phyloP scores from a whole-genome alignment of 2,113 vertebrate species.

The Melanotaenia duboulayi region DNA sequence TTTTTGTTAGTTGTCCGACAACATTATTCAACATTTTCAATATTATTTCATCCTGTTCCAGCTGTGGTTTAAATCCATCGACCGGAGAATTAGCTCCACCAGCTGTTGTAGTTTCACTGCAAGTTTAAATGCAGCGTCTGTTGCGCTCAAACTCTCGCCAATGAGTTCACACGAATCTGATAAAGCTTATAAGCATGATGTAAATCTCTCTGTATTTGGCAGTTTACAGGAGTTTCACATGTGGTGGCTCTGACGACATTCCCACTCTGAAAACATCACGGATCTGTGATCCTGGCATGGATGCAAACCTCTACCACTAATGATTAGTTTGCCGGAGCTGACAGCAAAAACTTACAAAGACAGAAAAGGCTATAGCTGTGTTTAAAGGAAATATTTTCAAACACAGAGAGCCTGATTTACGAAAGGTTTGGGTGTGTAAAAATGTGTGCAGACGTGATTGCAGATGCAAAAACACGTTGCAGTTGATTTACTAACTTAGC shows the following conservation, averaged over 20 bases:
- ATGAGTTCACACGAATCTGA: background rate
- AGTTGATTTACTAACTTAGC: too few species aligned
- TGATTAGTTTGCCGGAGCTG: background rate
- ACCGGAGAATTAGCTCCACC: slow-evolving; percentile 2
- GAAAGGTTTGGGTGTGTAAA: too few species aligned
- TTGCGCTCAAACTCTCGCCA: background rate
- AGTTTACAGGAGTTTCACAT: background rate
- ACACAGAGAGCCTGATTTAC: too few species aligned
- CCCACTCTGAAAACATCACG: too few species aligned
- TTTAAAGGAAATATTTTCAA: too few species aligned
- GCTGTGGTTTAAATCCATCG: background rate
- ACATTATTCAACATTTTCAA: background rate
- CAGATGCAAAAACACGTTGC: too few species aligned
- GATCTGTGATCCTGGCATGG: too few species aligned
- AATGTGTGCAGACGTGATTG: too few species aligned
- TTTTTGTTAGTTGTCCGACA: background rate
- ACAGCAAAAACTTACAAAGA: background rate
- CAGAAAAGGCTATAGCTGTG: background rate
- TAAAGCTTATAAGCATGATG: background rate
- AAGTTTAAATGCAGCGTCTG: background rate
- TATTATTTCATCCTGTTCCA: background rate
- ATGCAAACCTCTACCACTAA: background rate
- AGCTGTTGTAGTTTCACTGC: slow-evolving; percentile 4
- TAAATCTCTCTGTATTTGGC: slow-evolving; percentile 6
- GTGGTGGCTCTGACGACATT: background rate